These are phyloP conservation scores for Patella pellucida DNA, from an alignment of 2,888 invertebrate genomes.

Conservation along the genomic window DNA sequence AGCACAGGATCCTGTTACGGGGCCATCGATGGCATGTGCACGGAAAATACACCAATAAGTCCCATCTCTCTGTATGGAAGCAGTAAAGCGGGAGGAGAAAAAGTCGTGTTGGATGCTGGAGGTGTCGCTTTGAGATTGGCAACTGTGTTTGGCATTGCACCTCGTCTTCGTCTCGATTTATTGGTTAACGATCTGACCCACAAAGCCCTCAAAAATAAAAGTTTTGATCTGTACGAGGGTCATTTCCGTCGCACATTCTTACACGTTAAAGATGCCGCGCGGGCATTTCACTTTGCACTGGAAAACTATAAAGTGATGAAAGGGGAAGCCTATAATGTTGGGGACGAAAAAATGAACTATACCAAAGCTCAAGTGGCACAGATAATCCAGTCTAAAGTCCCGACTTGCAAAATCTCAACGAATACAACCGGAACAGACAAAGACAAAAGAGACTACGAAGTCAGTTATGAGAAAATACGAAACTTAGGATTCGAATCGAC, in stretches of 20 bases:
- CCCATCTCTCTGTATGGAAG: slow-evolving; percentile 69
- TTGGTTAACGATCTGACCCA: slow-evolving; percentile 68
- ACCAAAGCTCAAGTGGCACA: slow-evolving; percentile 65
- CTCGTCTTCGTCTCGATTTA: slow-evolving; percentile 68
- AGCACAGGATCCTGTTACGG: slow-evolving; percentile 71
- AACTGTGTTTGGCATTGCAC: slow-evolving; percentile 69
- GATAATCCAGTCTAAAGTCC: slow-evolving; percentile 59
- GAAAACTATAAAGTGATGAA: slow-evolving; percentile 63
- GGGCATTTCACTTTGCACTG: slow-evolving; percentile 67
- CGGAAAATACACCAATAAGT: slow-evolving; percentile 67
- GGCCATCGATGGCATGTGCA: slow-evolving; percentile 66
- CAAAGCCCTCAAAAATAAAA: slow-evolving; percentile 59
- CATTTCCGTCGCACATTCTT: slow-evolving; percentile 68
- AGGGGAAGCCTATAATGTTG: slow-evolving; percentile 69
- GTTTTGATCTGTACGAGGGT: slow-evolving; percentile 68
- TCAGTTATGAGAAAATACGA: slow-evolving; percentile 67
- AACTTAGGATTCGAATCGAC: slow-evolving; percentile 64
- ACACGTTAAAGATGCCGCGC: slow-evolving; percentile 68
- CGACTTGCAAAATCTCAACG: slow-evolving; percentile 56
- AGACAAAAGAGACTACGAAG: slow-evolving; percentile 70
- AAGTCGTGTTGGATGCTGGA: slow-evolving; percentile 49
- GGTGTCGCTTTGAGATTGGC: slow-evolving; percentile 68
- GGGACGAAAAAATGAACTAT: slow-evolving; percentile 70
- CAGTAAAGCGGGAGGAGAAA: slow-evolving; percentile 68
- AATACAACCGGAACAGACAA: slow-evolving; percentile 64